These are phyloP conservation scores for Trogon surrucura DNA, from an alignment of 2,113 vertebrate species.

Conservation along the genomic window DNA sequence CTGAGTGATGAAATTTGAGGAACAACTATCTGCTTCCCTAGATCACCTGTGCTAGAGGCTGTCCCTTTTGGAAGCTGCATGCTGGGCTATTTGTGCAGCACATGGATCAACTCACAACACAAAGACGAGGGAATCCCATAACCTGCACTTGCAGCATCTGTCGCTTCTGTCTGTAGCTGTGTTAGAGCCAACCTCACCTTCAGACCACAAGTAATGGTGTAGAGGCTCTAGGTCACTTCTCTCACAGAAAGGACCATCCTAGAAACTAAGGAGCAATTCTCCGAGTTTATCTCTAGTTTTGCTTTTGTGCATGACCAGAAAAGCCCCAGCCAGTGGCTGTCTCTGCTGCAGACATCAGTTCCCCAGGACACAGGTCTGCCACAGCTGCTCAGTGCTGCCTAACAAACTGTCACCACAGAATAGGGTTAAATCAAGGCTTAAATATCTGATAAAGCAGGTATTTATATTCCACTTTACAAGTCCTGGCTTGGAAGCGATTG, in stretches of 20 bases:
- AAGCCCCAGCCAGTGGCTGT: not conserved
- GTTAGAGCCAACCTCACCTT: not conserved
- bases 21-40: not conserved
- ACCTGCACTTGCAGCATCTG: not conserved
- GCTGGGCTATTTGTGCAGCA: not conserved
- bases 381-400: not conserved
- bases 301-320: not conserved
- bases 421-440: not conserved
- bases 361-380: not conserved
- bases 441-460: not conserved
- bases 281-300: not conserved
- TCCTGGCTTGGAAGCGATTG: not conserved
- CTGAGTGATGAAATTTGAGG: not conserved
- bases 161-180: not conserved
- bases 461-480: not conserved
- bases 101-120: not conserved
- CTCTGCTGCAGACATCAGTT: too few species aligned
- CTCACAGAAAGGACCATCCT: not conserved
- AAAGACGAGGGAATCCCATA: not conserved
- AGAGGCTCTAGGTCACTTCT: not conserved
- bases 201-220: not conserved
- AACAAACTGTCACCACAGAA: not conserved
- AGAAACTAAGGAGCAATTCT: not conserved
- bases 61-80: not conserved
- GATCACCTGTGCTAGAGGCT: not conserved